Evolutionary conservation across 2,113 vertebrate species (phyloP).

Genomic region (Argyrosomus japonicus): DNA sequence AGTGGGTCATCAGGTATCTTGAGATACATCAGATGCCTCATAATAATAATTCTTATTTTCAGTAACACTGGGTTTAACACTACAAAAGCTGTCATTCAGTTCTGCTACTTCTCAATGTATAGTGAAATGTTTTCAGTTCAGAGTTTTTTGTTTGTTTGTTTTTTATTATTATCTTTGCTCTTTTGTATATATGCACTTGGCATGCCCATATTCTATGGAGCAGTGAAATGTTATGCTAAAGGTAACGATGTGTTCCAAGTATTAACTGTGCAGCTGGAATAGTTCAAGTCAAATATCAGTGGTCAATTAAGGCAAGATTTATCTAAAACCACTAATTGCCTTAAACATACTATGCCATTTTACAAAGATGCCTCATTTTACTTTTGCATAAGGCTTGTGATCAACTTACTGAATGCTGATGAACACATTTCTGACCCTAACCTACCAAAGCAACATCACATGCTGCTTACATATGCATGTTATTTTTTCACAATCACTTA

Average conservation of each 20-base stretch:
- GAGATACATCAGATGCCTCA: slow-evolving; percentile 12
- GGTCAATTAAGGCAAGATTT: slow-evolving; percentile 30
- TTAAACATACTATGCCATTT: slow-evolving; percentile 57
- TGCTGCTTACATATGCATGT: slow-evolving; percentile 38
- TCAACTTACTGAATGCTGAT: slow-evolving; percentile 5
- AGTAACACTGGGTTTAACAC: slow-evolving; percentile 46
- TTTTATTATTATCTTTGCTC: neutral
- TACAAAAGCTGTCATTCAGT: slow-evolving; percentile 21
- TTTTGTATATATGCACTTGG: slow-evolving; percentile 1
- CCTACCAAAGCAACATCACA: slow-evolving; percentile 53
- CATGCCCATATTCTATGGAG: slow-evolving; percentile 20
- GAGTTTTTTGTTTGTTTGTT: neutral
- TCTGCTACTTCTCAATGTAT: slow-evolving; percentile 1
- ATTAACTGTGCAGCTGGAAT: slow-evolving; percentile 35
- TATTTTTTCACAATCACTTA: slow-evolving; percentile 11
- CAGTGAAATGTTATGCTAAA: neutral
- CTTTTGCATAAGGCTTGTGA: slow-evolving; percentile 13
- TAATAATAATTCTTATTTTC: neutral
- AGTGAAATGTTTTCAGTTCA: neutral
- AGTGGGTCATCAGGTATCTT: neutral
- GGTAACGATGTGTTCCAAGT: slow-evolving; percentile 1
- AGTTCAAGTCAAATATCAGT: neutral
- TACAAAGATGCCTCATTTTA: slow-evolving; percentile 29
- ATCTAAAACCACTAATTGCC: slow-evolving; percentile 60
- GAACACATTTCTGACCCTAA: slow-evolving; percentile 7